Percentiles rank a stretch among this genome's conserved stretches.
phyloP scores from a whole-genome alignment of 1,140 invertebrate genomes.

The Arion vulgaris region DNA sequence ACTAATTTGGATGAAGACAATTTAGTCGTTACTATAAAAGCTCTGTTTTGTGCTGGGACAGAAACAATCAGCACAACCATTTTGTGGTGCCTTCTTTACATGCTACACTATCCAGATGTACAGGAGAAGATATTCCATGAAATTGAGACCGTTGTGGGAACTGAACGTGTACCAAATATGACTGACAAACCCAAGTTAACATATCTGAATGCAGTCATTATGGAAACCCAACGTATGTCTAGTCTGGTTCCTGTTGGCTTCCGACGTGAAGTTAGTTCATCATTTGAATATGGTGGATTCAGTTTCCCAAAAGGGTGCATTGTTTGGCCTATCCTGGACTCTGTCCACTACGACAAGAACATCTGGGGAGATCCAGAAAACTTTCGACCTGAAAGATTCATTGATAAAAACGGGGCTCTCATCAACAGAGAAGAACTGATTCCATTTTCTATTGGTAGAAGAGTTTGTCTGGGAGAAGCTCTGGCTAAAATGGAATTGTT shows the following conservation, averaged over 20 bases:
- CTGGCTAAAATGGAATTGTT: conserved; percentile 13
- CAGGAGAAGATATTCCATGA: conserved; percentile 75
- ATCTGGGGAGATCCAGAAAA: conserved; percentile 80
- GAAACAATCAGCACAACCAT: conserved; percentile 90
- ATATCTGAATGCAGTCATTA: conserved; percentile 48
- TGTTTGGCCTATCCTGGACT: conserved; percentile 60
- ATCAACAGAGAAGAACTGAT: neutral
- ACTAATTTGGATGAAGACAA: neutral
- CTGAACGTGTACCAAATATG: conserved; percentile 23
- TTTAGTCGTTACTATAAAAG: conserved; percentile 64
- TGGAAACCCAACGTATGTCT: conserved; percentile 44
- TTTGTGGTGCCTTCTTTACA: conserved; percentile 87
- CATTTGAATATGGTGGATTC: conserved; percentile 59
- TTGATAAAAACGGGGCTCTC: conserved; percentile 51
- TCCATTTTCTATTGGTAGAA: neutral
- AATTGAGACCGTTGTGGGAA: conserved; percentile 76
- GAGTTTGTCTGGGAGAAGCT: conserved; percentile 19
- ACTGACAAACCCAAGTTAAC: conserved; percentile 42
- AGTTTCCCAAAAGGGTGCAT: conserved; percentile 54
- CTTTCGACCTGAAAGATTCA: conserved; percentile 80
- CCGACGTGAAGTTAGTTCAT: conserved; percentile 53
- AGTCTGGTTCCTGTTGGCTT: conserved; percentile 60
- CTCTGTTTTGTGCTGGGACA: conserved; percentile 89
- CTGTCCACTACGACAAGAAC: conserved; percentile 57
- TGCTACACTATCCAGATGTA: conserved; percentile 83